Evolutionary conservation across 37 sponge, comb jelly and placozoan species (phyloP), one percentile per base, ranked within the genome.

Genomic region (Amphimedon queenslandica): DNA sequence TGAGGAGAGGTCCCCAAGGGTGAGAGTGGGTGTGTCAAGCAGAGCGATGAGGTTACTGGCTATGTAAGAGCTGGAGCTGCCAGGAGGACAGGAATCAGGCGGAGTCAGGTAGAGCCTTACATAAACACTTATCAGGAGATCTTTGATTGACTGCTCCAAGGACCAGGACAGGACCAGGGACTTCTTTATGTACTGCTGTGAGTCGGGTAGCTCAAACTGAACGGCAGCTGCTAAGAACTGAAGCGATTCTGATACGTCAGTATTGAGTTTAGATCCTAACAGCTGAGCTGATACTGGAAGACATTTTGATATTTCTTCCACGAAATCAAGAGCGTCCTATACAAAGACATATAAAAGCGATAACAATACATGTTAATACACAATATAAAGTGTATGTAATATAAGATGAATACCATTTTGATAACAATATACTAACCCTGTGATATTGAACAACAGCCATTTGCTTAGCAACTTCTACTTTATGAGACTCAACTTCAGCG

Each of bases 201-300:
- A 81, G 2, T 73, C 77, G 4, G 37, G 70, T 28, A 76, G 61
- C 18, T 79, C 63, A 66, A 96, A 96, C 68, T 80, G 61, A 23
- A 40, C 42, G 1, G 81, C 80, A 2, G 80, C 63, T 11, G 83
- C 70, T 4, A 96, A 78, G 72, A 96, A 93, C 63, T 92, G 81
- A 21, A 96, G 57, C 23, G 94, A 57, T 64, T 96, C 96, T 29
- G 84, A 73, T 8, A 96, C 72, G 66, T 96, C 97, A 43, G 90
- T 67, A 41, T 68, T 72, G 38, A 81, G 63, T 86, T 90, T 96
- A 75, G 94, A 93, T 27, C 85, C 84, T 65, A 96, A 73, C 43
- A 96, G 71, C 74, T 82, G 77, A 10, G 84, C 64, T 43, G 82
- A 84, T 30, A 84, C 58, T 21, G 88, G 91, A 20, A 92, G 57